Evolutionary conservation across 2,888 invertebrate species (phyloP).

Genomic region (Baronia brevicornis): DNA sequence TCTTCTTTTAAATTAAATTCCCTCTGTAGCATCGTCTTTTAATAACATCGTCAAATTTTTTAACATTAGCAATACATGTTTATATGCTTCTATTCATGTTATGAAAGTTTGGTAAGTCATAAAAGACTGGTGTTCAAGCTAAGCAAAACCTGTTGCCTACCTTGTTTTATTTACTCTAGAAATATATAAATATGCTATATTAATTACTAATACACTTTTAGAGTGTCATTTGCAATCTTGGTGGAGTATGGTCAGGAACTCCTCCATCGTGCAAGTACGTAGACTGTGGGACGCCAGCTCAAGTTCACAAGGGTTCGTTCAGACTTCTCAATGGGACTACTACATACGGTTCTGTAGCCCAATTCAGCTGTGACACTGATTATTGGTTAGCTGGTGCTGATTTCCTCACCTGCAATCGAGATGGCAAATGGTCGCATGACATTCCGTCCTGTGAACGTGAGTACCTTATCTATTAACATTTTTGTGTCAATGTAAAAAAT

Average conservation of each 20-base stretch:
- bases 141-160: too few species aligned
- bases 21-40: too few species aligned
- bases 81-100: too few species aligned
- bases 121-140: too few species aligned
- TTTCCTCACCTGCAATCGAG: conserved; percentile 83
- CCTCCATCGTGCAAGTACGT: conserved; percentile 90
- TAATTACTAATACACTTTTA: conserved; percentile 39
- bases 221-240: conserved; percentile 88
- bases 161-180: too few species aligned
- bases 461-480: conserved; percentile 25
- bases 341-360: conserved; percentile 85
- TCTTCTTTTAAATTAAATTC: too few species aligned
- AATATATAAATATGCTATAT: too few species aligned
- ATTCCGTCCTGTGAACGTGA: conserved; percentile 90
- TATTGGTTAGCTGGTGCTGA: conserved; percentile 88
- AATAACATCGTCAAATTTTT: too few species aligned
- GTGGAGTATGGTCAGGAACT: conserved; percentile 88
- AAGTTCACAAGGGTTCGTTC: conserved; percentile 85
- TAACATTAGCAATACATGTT: too few species aligned
- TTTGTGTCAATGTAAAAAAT: too few species aligned
- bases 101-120: too few species aligned
- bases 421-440: conserved; percentile 91
- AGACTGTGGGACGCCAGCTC: conserved; percentile 88
- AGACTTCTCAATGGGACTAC: conserved; percentile 85
- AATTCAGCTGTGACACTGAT: conserved; percentile 87